These are phyloP conservation scores for Ceramica pisi DNA, from an alignment of 2,888 invertebrate species.

Conservation along the genomic window DNA sequence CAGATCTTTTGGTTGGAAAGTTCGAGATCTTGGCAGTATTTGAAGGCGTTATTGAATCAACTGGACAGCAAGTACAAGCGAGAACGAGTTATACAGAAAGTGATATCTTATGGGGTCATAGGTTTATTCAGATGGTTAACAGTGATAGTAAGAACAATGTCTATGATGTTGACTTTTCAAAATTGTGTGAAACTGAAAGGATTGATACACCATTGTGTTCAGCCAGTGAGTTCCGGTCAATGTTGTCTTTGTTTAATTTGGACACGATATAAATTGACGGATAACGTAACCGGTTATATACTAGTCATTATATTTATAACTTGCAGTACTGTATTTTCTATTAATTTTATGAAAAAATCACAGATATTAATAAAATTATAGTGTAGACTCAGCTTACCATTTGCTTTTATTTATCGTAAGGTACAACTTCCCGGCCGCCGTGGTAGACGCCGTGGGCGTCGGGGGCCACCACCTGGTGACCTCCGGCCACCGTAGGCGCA, in stretches of 20 bases:
- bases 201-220: slow-evolving; percentile 97
- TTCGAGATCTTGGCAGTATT: slow-evolving; percentile 97
- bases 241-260: slow-evolving; percentile 62
- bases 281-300: not conserved
- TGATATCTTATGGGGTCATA: slow-evolving; percentile 97
- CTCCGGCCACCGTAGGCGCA: too few species aligned
- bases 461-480: too few species aligned
- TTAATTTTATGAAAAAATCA: not conserved
- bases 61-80: slow-evolving; percentile 95
- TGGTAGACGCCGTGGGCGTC: too few species aligned
- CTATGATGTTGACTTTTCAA: slow-evolving; percentile 96
- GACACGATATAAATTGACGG: slow-evolving; percentile 18
- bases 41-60: slow-evolving; percentile 97
- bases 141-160: slow-evolving; percentile 93
- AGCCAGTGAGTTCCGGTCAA: slow-evolving; percentile 91
- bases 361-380: not conserved
- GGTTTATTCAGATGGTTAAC: slow-evolving; percentile 94
- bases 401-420: too few species aligned
- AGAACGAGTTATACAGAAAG: slow-evolving; percentile 95
- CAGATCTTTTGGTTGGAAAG: slow-evolving; percentile 95
- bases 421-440: too few species aligned
- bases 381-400: too few species aligned
- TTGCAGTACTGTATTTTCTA: not conserved
- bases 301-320: slow-evolving; percentile 35
- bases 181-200: slow-evolving; percentile 95